phyloP scores from a whole-genome alignment of 1,140 invertebrate genomes.

The Psilanteris sp. region DNA sequence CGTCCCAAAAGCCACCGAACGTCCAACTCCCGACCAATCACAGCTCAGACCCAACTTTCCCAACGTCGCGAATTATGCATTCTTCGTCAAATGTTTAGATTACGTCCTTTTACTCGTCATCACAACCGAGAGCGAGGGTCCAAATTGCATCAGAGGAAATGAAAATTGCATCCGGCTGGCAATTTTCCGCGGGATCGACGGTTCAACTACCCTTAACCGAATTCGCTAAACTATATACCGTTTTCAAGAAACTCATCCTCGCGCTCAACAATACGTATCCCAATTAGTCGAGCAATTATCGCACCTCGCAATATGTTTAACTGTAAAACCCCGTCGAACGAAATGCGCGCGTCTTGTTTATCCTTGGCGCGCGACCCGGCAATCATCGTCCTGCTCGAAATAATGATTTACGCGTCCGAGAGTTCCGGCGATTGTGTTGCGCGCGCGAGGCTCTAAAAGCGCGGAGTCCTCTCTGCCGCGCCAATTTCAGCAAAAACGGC shows the following conservation, averaged over 20 bases:
- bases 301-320: constrained; percentile 19
- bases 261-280: constrained; percentile 29
- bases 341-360: too few species aligned
- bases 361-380: too few species aligned
- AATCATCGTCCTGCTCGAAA: not conserved
- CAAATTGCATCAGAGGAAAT: constrained; percentile 61
- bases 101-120: constrained; percentile 42
- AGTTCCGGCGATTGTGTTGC: too few species aligned
- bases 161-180: constrained; percentile 60
- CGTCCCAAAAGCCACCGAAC: too few species aligned
- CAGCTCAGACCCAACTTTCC: too few species aligned
- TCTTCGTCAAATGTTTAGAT: constrained; percentile 52
- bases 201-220: constrained; percentile 53
- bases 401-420: too few species aligned
- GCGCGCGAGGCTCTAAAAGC: too few species aligned
- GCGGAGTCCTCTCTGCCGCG: too few species aligned
- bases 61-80: too few species aligned
- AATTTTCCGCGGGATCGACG: constrained; percentile 58
- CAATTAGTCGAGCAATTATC: constrained; percentile 34
- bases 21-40: too few species aligned
- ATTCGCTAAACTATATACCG: constrained; percentile 42
- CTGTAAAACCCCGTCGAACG: constrained; percentile 8
- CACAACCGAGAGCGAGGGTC: constrained; percentile 59
- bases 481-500: too few species aligned
- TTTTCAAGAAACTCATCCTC: constrained; percentile 22